Base-by-base conservation (phyloP, 1,140 invertebrate genomes). In the Sipha flava region DNA sequence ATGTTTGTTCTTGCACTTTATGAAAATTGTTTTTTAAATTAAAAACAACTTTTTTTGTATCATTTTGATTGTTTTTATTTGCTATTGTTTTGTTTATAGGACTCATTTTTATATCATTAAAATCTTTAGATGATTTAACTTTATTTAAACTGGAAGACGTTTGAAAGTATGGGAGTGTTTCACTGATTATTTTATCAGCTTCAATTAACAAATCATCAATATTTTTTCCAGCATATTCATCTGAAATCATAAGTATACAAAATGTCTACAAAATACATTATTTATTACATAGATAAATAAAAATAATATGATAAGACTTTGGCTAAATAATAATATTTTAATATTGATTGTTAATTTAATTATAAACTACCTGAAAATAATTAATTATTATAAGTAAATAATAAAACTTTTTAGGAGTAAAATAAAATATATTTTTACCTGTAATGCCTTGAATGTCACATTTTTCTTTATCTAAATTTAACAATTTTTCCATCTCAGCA, bases 191-290 rank as follows among this genome's bases (percentile, higher is more conserved):
- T 49, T 72, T 72, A 29, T 72, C 68, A 49, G 68, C 68, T 49
- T 72, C 68, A 31, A 47, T 72, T 16, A 72, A 31, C 5, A 72
- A 52, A 72, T 72, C 45, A 72, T 72, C 68, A 72, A 72, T 72
- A 52, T 47, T 72, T 72, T 31, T 31, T n/a, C 29, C 43, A 4
- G 40, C 43, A n/a, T 7, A 72, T 16, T 72, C 68, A 12, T 45
- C 68, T 72, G 10, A 31, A 72, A 72, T 31, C 16, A 52, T 31
- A 10, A 14, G 45, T 10, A n/a, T 18, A 31, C 7, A 31, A 34
- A 12, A 31, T 49, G 43, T 45, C 43, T 9, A 45, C 7, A 9
- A n/a, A n/a, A n/a, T n/a, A n/a, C n/a, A n/a, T n/a, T n/a, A n/a
- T n/a, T n/a, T n/a, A n/a, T n/a, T n/a, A n/a, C n/a, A n/a, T n/a